Evolutionary conservation across 2,797 vertebrate genomes (phyloP).

Genomic region (Champsocephalus gunnari): DNA sequence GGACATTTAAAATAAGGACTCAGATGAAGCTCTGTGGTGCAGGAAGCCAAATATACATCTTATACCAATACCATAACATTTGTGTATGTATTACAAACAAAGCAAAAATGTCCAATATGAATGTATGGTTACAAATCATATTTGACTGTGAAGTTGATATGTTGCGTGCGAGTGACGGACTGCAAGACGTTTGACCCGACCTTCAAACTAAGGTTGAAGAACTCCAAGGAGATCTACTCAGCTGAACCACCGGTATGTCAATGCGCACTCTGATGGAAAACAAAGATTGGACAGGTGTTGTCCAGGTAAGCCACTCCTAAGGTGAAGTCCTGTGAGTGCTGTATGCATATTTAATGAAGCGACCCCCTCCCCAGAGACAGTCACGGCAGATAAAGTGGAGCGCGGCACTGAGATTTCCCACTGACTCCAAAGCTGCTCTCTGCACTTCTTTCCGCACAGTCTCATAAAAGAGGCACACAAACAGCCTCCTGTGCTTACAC

Average conservation of each 20-base stretch:
- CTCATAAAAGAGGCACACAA: slow-evolving; percentile 32
- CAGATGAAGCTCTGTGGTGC: neutral
- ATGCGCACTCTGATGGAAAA: slow-evolving; percentile 55
- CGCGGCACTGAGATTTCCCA: slow-evolving; percentile 59
- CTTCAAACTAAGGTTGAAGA: slow-evolving; percentile 36
- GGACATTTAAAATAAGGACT: slow-evolving; percentile 21
- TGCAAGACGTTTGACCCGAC: slow-evolving; percentile 18
- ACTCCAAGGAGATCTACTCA: slow-evolving; percentile 47
- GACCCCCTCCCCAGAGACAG: slow-evolving; percentile 40
- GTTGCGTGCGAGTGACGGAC: neutral
- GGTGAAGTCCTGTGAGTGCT: slow-evolving; percentile 63
- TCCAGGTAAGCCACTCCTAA: slow-evolving; percentile 61
- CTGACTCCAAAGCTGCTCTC: slow-evolving; percentile 54
- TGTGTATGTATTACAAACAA: neutral
- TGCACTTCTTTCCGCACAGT: slow-evolving; percentile 36
- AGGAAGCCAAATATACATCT: neutral
- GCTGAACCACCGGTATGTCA: slow-evolving; percentile 51
- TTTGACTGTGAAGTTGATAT: slow-evolving; percentile 1
- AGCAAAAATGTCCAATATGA: neutral
- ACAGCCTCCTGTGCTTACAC: slow-evolving; percentile 22
- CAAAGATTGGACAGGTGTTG: slow-evolving; percentile 70
- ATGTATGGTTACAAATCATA: neutral
- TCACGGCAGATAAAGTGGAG: slow-evolving; percentile 61
- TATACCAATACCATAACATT: too few relatives aligned
- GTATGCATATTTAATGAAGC: slow-evolving; percentile 72